Conservation (phyloP, 2,113 vertebrate species). For the Circaetus cinerascens region DNA sequence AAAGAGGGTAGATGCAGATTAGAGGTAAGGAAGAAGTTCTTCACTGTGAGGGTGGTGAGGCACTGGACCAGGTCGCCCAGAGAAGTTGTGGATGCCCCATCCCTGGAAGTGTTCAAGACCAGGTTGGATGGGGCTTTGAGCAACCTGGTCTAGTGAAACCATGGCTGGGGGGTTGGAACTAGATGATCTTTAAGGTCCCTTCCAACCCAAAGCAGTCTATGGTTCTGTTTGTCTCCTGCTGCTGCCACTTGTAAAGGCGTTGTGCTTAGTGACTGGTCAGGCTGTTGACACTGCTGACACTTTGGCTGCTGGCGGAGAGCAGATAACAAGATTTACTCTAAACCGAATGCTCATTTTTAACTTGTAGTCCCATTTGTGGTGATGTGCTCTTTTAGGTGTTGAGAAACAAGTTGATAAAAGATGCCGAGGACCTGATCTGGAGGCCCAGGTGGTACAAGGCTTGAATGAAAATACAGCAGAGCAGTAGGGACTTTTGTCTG, state of each 20-base stretch:
- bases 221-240: neutral
- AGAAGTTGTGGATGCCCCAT: neutral
- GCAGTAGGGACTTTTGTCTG: neutral
- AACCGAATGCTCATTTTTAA: neutral
- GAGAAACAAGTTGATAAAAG: neutral
- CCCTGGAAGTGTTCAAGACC: neutral
- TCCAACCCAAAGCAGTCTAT: neutral
- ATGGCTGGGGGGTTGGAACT: too few relatives aligned
- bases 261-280: neutral
- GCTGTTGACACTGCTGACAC: neutral
- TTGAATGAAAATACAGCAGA: neutral
- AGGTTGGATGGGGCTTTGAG: neutral
- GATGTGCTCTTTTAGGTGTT: neutral
- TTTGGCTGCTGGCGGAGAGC: neutral
- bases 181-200: neutral
- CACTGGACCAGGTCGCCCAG: neutral
- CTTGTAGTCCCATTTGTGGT: neutral
- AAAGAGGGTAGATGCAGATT: neutral
- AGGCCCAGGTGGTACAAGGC: neutral
- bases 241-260: neutral
- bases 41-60: accelerated
- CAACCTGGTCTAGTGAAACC: too few relatives aligned
- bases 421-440: neutral
- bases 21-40: neutral
- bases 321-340: neutral